Evolutionary conservation across 2,888 invertebrate species (phyloP).

Genomic region (Diploptera punctata): DNA sequence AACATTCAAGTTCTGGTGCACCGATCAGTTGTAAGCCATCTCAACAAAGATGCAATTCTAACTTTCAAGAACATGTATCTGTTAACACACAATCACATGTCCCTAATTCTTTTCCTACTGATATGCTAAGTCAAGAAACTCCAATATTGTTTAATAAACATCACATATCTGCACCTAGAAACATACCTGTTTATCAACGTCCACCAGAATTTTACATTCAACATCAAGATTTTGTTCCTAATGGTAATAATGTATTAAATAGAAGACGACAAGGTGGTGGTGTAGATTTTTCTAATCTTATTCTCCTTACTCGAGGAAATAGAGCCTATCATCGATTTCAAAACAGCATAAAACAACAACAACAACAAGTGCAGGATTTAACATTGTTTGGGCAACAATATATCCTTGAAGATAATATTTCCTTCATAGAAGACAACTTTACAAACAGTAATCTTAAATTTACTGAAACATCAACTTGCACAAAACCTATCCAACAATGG

Average conservation of each 20-base stretch:
- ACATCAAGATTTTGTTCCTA: background rate
- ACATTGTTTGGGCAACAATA: too few relatives aligned
- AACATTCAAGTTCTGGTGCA: background rate
- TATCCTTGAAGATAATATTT: too few relatives aligned
- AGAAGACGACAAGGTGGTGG: conserved; percentile 4
- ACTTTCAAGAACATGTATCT: background rate
- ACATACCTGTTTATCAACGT: background rate
- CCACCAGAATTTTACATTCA: background rate
- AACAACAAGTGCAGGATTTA: too few relatives aligned
- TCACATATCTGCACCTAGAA: background rate
- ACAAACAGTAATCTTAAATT: background rate
- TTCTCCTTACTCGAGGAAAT: background rate
- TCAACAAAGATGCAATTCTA: background rate
- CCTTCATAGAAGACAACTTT: background rate
- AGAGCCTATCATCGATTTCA: background rate
- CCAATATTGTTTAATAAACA: background rate
- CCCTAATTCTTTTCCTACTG: too few relatives aligned
- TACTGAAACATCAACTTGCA: background rate
- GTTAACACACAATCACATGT: too few relatives aligned
- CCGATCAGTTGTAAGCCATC: background rate
- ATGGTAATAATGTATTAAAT: background rate
- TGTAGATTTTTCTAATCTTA: background rate
- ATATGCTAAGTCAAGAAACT: background rate
- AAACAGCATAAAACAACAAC: background rate
- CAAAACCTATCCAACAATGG: background rate